A percentile compares a stretch with the other conserved stretches of the same genome.
These are phyloP conservation scores for Ormyrus pomaceus DNA, from an alignment of 2,888 invertebrate genomes.

Conservation along the genomic window DNA sequence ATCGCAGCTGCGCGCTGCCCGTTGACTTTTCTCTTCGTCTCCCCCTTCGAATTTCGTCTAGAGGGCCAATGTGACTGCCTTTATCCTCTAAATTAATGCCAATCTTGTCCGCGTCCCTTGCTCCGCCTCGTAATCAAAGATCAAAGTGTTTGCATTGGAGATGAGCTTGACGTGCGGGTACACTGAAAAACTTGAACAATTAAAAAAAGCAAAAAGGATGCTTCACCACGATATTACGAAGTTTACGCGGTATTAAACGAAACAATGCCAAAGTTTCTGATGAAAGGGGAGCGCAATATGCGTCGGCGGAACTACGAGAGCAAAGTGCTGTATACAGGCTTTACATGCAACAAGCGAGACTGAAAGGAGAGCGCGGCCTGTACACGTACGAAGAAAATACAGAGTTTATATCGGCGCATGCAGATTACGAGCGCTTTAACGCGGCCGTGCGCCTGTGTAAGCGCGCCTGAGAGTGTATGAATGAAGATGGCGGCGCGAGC, in stretches of 20 bases:
- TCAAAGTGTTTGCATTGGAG: too few species aligned
- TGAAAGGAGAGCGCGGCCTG: background rate
- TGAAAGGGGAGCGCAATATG: background rate
- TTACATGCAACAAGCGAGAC: slow-evolving; percentile 50
- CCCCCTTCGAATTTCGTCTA: background rate
- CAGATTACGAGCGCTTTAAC: background rate
- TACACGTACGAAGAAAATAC: background rate
- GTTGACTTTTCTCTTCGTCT: background rate
- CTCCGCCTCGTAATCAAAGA: too few species aligned
- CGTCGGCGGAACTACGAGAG: slow-evolving; percentile 26
- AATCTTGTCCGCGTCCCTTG: background rate
- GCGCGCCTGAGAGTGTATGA: background rate
- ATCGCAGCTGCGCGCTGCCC: background rate
- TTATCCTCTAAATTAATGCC: slow-evolving; percentile 41
- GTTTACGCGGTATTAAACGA: too few species aligned
- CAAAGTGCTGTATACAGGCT: slow-evolving; percentile 22
- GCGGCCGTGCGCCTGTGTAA: background rate
- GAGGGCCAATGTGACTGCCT: slow-evolving; percentile 18
- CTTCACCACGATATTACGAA: too few species aligned
- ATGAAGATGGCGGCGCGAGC: slow-evolving; percentile 39
- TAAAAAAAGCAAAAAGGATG: background rate
- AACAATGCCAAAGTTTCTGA: background rate
- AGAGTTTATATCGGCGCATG: slow-evolving; percentile 6
- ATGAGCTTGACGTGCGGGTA: background rate
- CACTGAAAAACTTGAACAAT: background rate